Percentiles rank a stretch among this genome's conserved stretches.
Conservation (phyloP, 2,888 invertebrate genomes). For the Ochlodes sylvanus region DNA sequence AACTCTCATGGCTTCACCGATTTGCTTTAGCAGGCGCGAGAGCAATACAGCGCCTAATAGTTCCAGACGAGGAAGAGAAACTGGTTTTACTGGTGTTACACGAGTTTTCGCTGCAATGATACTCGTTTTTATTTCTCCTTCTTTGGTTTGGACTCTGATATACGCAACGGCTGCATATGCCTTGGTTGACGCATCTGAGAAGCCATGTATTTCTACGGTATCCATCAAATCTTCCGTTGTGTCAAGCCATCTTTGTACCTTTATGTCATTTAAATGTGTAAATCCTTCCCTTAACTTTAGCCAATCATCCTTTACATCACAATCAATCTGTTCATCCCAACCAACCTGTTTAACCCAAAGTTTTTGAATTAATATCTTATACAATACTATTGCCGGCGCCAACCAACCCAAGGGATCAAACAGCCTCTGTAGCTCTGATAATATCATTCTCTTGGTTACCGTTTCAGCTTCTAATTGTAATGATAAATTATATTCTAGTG, state of each 20-base stretch:
- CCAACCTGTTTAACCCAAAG: constrained; percentile 40
- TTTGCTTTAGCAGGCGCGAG: constrained; percentile 17
- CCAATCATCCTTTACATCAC: constrained; percentile 5
- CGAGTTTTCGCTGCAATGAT: constrained; percentile 31
- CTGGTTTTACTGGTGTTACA: constrained; percentile 39
- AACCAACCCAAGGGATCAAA: constrained; percentile 42
- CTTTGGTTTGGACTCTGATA: constrained; percentile 8
- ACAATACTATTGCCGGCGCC: constrained; percentile 34
- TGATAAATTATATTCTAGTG: constrained; percentile 15
- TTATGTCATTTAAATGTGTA: constrained; percentile 4
- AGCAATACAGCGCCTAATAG: constrained; percentile 34
- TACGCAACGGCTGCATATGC: constrained; percentile 37
- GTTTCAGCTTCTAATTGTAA: neutral
- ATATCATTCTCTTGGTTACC: constrained; percentile 25
- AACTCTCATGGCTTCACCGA: constrained; percentile 17
- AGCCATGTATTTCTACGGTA: constrained; percentile 26
- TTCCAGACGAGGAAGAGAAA: constrained; percentile 36
- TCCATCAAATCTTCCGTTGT: constrained; percentile 4
- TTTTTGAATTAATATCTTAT: constrained; percentile 41
- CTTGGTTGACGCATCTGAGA: constrained; percentile 26
- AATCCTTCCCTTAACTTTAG: constrained; percentile 8
- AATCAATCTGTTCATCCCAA: constrained; percentile 43
- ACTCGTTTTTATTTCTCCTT: constrained; percentile 4
- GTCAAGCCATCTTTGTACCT: constrained; percentile 18
- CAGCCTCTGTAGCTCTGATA: constrained; percentile 29